Percentiles rank a stretch among this genome's conserved stretches.
These are phyloP conservation scores for Centroberyx gerrardi DNA, from an alignment of 2,797 vertebrate genomes.

Conservation along the genomic window DNA sequence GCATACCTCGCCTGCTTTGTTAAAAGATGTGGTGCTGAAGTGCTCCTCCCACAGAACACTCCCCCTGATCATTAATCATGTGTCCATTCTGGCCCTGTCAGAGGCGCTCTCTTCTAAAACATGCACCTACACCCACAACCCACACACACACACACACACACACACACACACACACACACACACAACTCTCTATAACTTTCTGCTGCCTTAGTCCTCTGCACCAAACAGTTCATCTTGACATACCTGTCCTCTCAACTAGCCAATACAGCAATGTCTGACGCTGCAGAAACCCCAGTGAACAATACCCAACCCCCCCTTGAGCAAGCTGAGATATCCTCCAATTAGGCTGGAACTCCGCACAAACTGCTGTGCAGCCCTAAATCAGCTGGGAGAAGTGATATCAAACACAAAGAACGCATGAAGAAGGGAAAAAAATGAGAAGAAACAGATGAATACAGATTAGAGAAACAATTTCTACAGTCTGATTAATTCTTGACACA, in stretches of 20 bases:
- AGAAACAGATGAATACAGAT: background rate
- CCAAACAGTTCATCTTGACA: conserved; percentile 53
- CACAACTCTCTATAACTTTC: conserved; percentile 38
- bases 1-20: conserved; percentile 73
- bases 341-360: conserved; percentile 53
- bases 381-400: conserved; percentile 7
- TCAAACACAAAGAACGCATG: background rate
- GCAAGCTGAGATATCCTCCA: conserved; percentile 52
- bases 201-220: conserved; percentile 31
- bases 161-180: conserved; percentile 17
- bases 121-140: conserved; percentile 46
- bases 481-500: conserved; percentile 10
- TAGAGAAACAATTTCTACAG: background rate
- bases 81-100: conserved; percentile 78
- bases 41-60: conserved; percentile 72
- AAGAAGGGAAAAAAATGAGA: background rate
- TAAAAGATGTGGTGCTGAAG: conserved; percentile 59
- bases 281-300: conserved; percentile 57
- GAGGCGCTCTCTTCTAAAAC: conserved; percentile 59
- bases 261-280: conserved; percentile 46
- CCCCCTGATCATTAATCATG: conserved; percentile 83
- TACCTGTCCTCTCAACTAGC: conserved; percentile 44
- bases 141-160: conserved; percentile 22
- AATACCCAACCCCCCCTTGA: conserved; percentile 41
- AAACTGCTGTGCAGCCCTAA: background rate